phyloP scores from a whole-genome alignment of 2,888 invertebrate species.

The Lasioglossum figueresi region DNA sequence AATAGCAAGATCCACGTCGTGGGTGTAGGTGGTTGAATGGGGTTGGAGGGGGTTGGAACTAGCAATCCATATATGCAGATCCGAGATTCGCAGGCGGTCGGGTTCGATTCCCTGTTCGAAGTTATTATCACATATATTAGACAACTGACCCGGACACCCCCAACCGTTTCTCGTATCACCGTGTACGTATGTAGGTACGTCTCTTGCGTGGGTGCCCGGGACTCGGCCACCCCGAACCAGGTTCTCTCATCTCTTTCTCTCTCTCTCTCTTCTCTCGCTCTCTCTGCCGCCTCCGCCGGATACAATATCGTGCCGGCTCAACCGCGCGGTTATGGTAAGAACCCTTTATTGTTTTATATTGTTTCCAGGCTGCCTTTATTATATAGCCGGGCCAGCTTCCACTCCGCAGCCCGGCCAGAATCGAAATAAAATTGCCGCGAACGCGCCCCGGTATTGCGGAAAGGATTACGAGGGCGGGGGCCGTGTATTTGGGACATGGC shows the following conservation, averaged over 20 bases:
- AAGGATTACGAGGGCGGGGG: slow-evolving; percentile 29
- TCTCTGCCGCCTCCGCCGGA: slow-evolving; percentile 58
- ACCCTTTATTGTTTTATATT: slow-evolving; percentile 83
- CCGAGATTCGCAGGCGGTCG: slow-evolving; percentile 79
- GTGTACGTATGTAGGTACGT: slow-evolving; percentile 18
- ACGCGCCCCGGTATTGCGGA: slow-evolving; percentile 47
- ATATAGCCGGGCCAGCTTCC: slow-evolving; percentile 54
- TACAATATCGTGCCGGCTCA: slow-evolving; percentile 78
- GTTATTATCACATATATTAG: slow-evolving; percentile 83
- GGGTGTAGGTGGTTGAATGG: background rate
- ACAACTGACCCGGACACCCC: slow-evolving; percentile 77
- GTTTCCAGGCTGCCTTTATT: slow-evolving; percentile 81
- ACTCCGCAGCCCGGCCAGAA: slow-evolving; percentile 58
- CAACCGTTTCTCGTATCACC: slow-evolving; percentile 57
- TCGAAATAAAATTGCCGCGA: slow-evolving; percentile 80
- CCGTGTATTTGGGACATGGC: background rate
- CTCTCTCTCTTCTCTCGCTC: background rate
- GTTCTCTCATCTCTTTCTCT: background rate
- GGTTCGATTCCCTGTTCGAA: slow-evolving; percentile 78
- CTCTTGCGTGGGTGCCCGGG: slow-evolving; percentile 29
- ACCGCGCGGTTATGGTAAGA: slow-evolving; percentile 80
- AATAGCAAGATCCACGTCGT: background rate
- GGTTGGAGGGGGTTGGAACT: slow-evolving; percentile 14
- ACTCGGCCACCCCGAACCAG: slow-evolving; percentile 56
- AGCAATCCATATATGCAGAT: slow-evolving; percentile 82